phyloP scores from a whole-genome alignment of 2,113 vertebrate species.

The Rattus rattus region DNA sequence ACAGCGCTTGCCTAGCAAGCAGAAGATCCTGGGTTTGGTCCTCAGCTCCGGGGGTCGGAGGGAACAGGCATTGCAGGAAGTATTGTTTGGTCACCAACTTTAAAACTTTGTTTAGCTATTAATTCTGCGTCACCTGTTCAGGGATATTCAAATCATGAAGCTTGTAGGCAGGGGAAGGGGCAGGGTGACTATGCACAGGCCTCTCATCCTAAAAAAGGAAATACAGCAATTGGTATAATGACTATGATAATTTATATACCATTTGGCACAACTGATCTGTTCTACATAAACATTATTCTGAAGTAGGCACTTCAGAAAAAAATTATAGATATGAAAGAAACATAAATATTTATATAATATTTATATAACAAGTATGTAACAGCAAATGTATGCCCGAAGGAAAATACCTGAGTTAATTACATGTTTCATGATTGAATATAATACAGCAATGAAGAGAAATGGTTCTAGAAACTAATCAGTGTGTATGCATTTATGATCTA shows the following conservation, averaged over 20 bases:
- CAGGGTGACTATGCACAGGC: background rate
- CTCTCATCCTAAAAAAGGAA: background rate
- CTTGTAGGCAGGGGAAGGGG: background rate
- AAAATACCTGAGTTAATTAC: slow-evolving; percentile 14
- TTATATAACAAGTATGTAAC: background rate
- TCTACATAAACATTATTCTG: background rate
- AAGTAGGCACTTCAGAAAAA: background rate
- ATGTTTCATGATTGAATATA: background rate
- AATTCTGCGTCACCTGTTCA: background rate
- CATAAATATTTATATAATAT: background rate
- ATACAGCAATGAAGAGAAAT: background rate
- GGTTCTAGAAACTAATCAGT: background rate
- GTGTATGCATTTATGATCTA: slow-evolving; percentile 1
- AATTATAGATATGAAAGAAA: background rate
- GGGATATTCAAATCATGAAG: background rate
- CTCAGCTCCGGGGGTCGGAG: too few relatives aligned
- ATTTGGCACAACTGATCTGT: background rate
- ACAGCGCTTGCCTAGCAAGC: too few relatives aligned
- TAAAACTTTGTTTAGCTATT: background rate
- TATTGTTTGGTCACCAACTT: background rate
- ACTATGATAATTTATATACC: background rate
- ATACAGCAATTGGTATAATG: background rate
- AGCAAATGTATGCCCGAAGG: background rate
- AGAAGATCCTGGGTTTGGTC: too few relatives aligned
- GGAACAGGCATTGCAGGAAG: too few relatives aligned